Conservation (phyloP, 2,797 vertebrate species). For the Pogonophryne albipinna region DNA sequence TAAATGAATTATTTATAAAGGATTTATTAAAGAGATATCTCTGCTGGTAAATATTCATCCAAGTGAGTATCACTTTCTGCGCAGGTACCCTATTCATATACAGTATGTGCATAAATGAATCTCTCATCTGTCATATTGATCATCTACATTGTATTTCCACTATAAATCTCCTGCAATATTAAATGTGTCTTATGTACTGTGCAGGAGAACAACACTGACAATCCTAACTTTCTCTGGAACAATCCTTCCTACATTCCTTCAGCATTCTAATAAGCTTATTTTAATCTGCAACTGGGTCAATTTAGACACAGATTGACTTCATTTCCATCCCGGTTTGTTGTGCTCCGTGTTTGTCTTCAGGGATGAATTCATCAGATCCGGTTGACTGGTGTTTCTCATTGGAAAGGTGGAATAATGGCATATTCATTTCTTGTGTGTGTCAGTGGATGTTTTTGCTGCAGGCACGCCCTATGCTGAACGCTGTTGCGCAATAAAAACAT, state of each 20-base stretch:
- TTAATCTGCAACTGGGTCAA: conserved; percentile 43
- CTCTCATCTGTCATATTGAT: not conserved
- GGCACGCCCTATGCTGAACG: conserved; percentile 9
- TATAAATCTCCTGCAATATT: not conserved
- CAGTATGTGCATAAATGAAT: not conserved
- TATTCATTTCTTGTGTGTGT: conserved; percentile 48
- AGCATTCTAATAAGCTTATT: conserved; percentile 20
- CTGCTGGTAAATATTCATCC: too few relatives aligned
- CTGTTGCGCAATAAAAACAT: conserved; percentile 65
- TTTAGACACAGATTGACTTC: not conserved
- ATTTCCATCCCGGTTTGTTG: conserved; percentile 39
- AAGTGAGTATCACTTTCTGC: too few relatives aligned
- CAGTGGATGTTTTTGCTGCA: conserved; percentile 26
- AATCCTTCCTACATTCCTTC: not conserved
- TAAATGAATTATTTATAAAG: too few relatives aligned
- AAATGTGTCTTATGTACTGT: not conserved
- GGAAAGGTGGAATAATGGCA: conserved; percentile 47
- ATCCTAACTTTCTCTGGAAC: not conserved
- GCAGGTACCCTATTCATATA: too few relatives aligned
- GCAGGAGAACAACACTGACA: not conserved
- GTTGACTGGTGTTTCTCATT: conserved; percentile 32
- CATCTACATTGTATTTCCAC: not conserved
- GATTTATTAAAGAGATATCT: too few relatives aligned
- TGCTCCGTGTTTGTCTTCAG: conserved; percentile 36
- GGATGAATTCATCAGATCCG: conserved; percentile 56